Evolutionary conservation across 2,888 invertebrate genomes (phyloP).

Genomic region (Conops quadrifasciatus): DNA sequence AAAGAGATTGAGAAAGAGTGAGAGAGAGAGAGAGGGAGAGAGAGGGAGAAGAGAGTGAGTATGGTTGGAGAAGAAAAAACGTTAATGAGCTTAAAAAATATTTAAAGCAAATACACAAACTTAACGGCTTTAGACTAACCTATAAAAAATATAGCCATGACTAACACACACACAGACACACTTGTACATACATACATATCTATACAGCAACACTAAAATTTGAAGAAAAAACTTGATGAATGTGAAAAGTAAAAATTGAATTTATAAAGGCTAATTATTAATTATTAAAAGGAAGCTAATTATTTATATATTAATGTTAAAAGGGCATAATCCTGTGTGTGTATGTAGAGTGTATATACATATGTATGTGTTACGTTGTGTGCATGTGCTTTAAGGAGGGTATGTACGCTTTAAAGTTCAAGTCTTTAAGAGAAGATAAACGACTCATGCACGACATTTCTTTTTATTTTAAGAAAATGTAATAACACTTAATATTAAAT

Average conservation of each 20-base stretch:
- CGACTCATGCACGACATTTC: no score
- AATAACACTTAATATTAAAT: no score
- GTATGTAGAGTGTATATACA: constrained; percentile 20
- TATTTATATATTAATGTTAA: constrained; percentile 16
- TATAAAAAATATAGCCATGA: no score
- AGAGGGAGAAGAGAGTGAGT: neutral
- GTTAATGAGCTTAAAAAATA: constrained; percentile 2
- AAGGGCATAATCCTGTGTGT: neutral
- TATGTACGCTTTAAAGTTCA: no score
- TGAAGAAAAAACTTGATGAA: neutral
- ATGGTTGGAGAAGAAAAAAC: neutral
- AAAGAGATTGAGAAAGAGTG: no score
- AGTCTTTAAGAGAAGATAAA: no score
- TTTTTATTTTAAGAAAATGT: no score
- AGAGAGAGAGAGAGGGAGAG: no score
- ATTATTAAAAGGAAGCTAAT: constrained; percentile 31
- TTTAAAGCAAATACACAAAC: neutral
- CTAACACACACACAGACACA: constrained; percentile 13
- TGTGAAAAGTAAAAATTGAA: neutral
- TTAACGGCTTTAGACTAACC: no score
- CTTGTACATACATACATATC: constrained; percentile 20
- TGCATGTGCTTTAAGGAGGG: no score
- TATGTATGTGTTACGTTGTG: neutral
- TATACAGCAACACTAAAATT: constrained; percentile 2
- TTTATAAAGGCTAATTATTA: constrained; percentile 14